Conservation (phyloP, 1,140 invertebrate species). For the Drosophila simulans region DNA sequence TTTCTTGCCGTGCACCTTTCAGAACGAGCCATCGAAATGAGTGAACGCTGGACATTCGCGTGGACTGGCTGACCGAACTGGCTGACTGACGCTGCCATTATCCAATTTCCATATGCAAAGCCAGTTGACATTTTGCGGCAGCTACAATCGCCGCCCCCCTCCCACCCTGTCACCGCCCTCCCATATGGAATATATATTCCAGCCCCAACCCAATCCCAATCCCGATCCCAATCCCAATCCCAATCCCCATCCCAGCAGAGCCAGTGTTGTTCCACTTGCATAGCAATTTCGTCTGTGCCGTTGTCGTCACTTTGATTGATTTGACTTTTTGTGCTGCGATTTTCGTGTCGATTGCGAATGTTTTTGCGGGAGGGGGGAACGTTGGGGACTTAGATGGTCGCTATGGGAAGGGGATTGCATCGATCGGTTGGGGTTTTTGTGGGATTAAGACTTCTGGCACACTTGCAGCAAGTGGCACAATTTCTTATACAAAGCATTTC, state of each 20-base stretch:
- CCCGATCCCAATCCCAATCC: background rate
- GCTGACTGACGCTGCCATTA: slow-evolving; percentile 65
- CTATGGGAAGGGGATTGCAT: background rate
- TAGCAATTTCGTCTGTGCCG: slow-evolving; percentile 59
- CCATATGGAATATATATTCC: slow-evolving; percentile 1
- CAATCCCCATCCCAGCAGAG: slow-evolving; percentile 6
- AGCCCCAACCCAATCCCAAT: background rate
- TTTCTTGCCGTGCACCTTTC: slow-evolving; percentile 1
- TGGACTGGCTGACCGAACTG: slow-evolving; percentile 31
- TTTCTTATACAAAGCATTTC: background rate
- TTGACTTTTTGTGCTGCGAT: slow-evolving; percentile 66
- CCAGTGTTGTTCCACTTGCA: slow-evolving; percentile 59
- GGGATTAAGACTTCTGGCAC: slow-evolving; percentile 14
- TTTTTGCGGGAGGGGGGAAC: slow-evolving; percentile 2
- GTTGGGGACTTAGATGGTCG: background rate
- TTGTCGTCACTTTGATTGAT: slow-evolving; percentile 81
- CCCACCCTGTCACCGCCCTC: background rate
- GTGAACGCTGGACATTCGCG: slow-evolving; percentile 43
- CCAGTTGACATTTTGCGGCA: slow-evolving; percentile 78
- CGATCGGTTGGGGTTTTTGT: slow-evolving; percentile 9
- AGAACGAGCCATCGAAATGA: slow-evolving; percentile 41
- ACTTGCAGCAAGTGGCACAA: background rate
- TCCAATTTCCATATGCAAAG: slow-evolving; percentile 81
- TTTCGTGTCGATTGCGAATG: slow-evolving; percentile 67
- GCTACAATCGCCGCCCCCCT: slow-evolving; percentile 24